A percentile compares a stretch with the other conserved stretches of the same genome.
Evolutionary conservation across 2,797 vertebrate genomes (phyloP).

Genomic region (Rhinella marina): DNA sequence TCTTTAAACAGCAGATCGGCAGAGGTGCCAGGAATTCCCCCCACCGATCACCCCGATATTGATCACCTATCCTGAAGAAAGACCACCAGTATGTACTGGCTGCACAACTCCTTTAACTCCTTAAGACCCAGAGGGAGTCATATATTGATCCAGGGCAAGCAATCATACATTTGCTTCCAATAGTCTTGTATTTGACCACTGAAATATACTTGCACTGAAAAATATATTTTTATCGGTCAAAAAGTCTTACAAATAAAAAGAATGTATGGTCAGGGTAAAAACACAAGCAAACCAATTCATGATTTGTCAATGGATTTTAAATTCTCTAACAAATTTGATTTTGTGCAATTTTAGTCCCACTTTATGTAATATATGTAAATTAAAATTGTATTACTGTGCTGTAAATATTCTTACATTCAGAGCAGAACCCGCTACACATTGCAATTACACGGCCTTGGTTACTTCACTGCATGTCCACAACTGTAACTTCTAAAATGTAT

Average conservation of each 20-base stretch:
- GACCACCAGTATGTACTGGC: too few species aligned
- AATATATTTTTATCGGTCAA: not conserved
- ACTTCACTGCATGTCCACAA: not conserved
- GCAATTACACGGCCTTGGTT: not conserved
- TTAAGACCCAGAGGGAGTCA: not conserved
- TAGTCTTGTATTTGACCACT: not conserved
- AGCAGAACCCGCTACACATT: not conserved
- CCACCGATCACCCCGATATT: too few species aligned
- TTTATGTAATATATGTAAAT: conserved; percentile 53
- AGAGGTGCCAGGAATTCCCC: too few species aligned
- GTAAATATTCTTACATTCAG: conserved; percentile 43
- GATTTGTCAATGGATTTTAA: not conserved
- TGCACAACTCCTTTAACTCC: not conserved
- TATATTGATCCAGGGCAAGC: not conserved
- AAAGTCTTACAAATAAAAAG: not conserved
- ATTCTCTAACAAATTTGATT: not conserved
- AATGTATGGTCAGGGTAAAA: not conserved
- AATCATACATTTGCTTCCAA: not conserved
- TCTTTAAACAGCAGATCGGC: too few species aligned
- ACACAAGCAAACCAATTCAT: not conserved
- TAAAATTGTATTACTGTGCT: conserved; percentile 34
- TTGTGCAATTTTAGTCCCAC: not conserved
- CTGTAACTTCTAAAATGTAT: too few species aligned
- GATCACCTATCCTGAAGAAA: too few species aligned
- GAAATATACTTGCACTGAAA: not conserved